These are phyloP conservation scores for Pangasianodon gigas DNA, from an alignment of 2,113 vertebrate genomes.

Conservation along the genomic window DNA sequence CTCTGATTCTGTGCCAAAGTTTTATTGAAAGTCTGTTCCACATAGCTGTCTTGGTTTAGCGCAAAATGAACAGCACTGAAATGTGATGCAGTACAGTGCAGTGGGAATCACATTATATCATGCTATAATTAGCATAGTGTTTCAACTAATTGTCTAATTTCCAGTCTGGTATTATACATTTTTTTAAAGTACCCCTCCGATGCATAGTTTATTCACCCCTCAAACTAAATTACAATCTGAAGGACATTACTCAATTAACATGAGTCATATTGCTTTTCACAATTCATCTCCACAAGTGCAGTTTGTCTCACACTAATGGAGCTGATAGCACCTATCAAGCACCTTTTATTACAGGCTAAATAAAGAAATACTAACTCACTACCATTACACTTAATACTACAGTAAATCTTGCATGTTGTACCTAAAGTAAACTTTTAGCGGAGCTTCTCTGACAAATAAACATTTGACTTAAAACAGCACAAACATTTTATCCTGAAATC, in stretches of 20 bases:
- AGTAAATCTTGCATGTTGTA: not conserved
- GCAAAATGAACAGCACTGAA: not conserved
- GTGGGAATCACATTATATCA: not conserved
- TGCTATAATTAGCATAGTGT: not conserved
- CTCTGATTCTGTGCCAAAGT: slow-evolving; percentile 8
- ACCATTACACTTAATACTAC: not conserved
- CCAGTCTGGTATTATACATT: not conserved
- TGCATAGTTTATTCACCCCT: not conserved
- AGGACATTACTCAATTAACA: slow-evolving; percentile 29
- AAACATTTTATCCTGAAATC: not conserved
- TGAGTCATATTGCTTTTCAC: slow-evolving; percentile 14
- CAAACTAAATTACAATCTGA: slow-evolving; percentile 29
- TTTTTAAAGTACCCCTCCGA: not conserved
- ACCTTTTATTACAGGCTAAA: not conserved
- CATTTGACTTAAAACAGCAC: not conserved
- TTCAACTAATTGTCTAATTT: slow-evolving; percentile 17
- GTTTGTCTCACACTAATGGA: slow-evolving; percentile 22
- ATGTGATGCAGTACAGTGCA: not conserved
- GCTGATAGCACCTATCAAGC: slow-evolving; percentile 7
- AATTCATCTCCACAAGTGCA: slow-evolving; percentile 16
- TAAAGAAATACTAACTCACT: not conserved
- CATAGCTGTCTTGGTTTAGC: not conserved
- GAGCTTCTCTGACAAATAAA: not conserved
- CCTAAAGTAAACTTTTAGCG: not conserved
- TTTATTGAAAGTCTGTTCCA: slow-evolving; percentile 13